Evolutionary conservation across 2,888 invertebrate genomes (phyloP).

Genomic region (Ommatoiulus sabulosus): DNA sequence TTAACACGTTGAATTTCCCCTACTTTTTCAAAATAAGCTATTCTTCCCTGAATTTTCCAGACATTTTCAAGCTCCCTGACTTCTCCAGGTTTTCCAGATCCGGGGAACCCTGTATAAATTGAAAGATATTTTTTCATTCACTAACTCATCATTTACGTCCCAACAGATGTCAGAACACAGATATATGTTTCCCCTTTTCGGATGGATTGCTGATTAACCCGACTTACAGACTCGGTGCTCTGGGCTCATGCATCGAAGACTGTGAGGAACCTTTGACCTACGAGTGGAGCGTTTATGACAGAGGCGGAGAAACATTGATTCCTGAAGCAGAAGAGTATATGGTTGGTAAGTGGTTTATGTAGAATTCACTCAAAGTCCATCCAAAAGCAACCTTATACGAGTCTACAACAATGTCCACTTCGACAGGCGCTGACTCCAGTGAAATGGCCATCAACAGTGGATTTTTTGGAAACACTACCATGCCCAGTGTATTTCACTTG

Average conservation of each 20-base stretch:
- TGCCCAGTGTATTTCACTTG: slow-evolving; percentile 61
- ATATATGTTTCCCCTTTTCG: slow-evolving; percentile 55
- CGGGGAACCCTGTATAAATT: no score
- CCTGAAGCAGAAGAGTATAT: slow-evolving; percentile 62
- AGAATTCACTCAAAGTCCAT: not conserved
- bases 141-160: not conserved
- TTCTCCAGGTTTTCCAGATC: no score
- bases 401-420: no score
- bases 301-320: slow-evolving; percentile 60
- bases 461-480: slow-evolving; percentile 54
- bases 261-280: slow-evolving; percentile 62
- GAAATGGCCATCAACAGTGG: slow-evolving; percentile 55
- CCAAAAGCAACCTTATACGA: not conserved
- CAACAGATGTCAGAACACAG: slow-evolving; percentile 54
- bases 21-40: no score
- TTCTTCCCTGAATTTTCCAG: no score
- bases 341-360: slow-evolving; percentile 58
- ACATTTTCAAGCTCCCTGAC: no score
- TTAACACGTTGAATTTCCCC: no score
- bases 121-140: not conserved
- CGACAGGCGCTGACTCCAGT: not conserved
- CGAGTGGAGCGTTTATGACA: slow-evolving; percentile 62
- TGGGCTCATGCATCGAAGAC: slow-evolving; percentile 62
- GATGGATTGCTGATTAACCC: slow-evolving; percentile 63
- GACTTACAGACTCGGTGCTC: slow-evolving; percentile 62